Percentiles rank a stretch among this genome's conserved stretches.
Conservation (phyloP, 1,140 invertebrate genomes). For the Sitobion miscanthi region DNA sequence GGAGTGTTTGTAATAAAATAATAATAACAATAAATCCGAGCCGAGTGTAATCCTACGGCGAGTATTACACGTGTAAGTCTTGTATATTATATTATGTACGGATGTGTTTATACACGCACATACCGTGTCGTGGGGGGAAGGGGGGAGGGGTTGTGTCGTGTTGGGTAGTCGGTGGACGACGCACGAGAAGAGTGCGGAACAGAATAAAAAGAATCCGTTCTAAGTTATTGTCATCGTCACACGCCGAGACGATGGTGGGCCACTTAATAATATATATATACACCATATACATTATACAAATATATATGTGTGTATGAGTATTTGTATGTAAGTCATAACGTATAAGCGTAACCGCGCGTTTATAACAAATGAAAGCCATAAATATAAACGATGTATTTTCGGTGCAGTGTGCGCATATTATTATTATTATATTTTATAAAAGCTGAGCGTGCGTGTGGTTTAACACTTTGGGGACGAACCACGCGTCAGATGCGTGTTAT, state of each 20-base stretch:
- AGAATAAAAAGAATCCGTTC: slow-evolving; percentile 37
- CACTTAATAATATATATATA: slow-evolving; percentile 42
- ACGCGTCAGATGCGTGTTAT: too few relatives aligned
- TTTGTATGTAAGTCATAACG: not conserved
- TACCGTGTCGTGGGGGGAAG: not conserved
- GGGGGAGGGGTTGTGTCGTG: not conserved
- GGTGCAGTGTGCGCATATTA: not conserved
- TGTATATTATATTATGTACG: slow-evolving; percentile 34
- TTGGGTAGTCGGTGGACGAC: not conserved
- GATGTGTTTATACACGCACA: not conserved
- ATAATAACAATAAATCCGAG: slow-evolving; percentile 22
- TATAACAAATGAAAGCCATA: slow-evolving; percentile 41
- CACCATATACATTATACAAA: not conserved
- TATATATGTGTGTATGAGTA: not conserved
- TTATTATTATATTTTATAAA: not conserved
- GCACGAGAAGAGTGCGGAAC: not conserved
- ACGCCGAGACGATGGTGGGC: not conserved
- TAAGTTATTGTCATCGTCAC: slow-evolving; percentile 53
- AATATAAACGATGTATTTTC: slow-evolving; percentile 32
- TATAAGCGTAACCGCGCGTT: slow-evolving; percentile 46
- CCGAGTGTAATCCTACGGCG: not conserved
- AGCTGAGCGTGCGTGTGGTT: not conserved
- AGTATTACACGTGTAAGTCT: slow-evolving; percentile 32
- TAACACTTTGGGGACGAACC: too few relatives aligned
- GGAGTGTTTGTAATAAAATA: slow-evolving; percentile 46